These are phyloP conservation scores for Cyanoderma ruficeps DNA, from an alignment of 2,113 vertebrate genomes.

Conservation along the genomic window DNA sequence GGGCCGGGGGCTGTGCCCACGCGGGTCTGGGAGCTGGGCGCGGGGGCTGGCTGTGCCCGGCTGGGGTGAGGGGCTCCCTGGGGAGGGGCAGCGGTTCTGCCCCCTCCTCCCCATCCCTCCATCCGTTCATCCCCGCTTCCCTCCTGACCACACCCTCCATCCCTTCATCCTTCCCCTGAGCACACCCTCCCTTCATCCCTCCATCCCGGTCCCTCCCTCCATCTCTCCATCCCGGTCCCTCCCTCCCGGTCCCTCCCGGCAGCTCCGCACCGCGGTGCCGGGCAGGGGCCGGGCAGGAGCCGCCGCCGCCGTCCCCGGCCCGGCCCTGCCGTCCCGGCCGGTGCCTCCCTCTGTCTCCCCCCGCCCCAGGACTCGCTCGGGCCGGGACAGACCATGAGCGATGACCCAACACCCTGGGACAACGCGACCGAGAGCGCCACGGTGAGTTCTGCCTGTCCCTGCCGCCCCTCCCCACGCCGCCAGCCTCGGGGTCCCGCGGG, in stretches of 20 bases:
- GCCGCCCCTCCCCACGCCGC: neutral
- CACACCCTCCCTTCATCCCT: neutral
- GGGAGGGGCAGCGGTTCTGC: neutral
- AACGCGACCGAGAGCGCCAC: slow-evolving; percentile 85
- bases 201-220: neutral
- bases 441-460: slow-evolving; percentile 72
- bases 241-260: slow-evolving; percentile 24
- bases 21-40: neutral
- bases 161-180: neutral
- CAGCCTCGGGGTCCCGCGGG: neutral
- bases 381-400: slow-evolving; percentile 88
- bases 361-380: slow-evolving; percentile 73
- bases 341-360: neutral
- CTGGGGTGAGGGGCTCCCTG: neutral
- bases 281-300: slow-evolving; percentile 25
- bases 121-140: neutral
- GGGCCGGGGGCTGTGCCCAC: neutral
- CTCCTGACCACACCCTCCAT: neutral
- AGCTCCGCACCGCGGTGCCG: slow-evolving; percentile 32
- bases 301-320: neutral
- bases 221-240: slow-evolving; percentile 26
- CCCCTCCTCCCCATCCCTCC: neutral
- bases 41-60: neutral
- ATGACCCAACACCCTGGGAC: slow-evolving; percentile 89
- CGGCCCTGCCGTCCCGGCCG: neutral